Conservation (phyloP, 2,113 vertebrate species). For the Sylvicapra grimmia region DNA sequence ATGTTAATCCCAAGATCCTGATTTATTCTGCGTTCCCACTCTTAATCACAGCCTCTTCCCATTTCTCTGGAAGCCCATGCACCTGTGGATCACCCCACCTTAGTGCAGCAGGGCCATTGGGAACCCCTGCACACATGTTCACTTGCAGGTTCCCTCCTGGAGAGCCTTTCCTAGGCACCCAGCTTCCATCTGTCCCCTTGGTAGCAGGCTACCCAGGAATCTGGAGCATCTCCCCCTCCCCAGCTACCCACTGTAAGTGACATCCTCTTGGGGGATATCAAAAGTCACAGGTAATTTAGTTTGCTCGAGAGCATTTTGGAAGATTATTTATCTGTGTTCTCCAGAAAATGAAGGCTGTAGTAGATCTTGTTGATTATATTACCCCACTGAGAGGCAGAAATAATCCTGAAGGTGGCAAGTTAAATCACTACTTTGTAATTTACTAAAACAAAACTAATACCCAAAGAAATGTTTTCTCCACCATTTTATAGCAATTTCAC, state of each 20-base stretch:
- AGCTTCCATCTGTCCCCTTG: neutral
- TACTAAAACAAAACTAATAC: slow-evolving; percentile 73
- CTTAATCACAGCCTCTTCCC: neutral
- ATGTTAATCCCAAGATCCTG: neutral
- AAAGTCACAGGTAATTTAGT: slow-evolving; percentile 54
- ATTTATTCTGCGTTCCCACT: neutral
- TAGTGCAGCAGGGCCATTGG: neutral
- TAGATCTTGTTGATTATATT: slow-evolving; percentile 67
- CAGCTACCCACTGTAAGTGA: neutral
- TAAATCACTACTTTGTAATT: slow-evolving; percentile 71
- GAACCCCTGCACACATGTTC: neutral
- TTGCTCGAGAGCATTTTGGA: slow-evolving; percentile 34
- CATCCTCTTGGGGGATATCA: neutral
- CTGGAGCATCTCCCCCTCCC: neutral
- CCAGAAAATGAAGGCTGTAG: slow-evolving; percentile 49
- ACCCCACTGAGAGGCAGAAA: slow-evolving; percentile 74
- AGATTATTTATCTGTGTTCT: slow-evolving; percentile 52
- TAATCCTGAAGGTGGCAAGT: slow-evolving; percentile 66
- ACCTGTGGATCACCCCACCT: neutral
- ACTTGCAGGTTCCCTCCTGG: neutral
- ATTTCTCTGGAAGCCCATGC: neutral
- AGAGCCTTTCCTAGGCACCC: neutral
- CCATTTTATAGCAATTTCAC: slow-evolving; percentile 63
- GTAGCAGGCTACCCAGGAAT: neutral
- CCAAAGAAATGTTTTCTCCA: slow-evolving; percentile 50